Conservation (phyloP, 2,113 vertebrate species). For the Prinia subflava region DNA sequence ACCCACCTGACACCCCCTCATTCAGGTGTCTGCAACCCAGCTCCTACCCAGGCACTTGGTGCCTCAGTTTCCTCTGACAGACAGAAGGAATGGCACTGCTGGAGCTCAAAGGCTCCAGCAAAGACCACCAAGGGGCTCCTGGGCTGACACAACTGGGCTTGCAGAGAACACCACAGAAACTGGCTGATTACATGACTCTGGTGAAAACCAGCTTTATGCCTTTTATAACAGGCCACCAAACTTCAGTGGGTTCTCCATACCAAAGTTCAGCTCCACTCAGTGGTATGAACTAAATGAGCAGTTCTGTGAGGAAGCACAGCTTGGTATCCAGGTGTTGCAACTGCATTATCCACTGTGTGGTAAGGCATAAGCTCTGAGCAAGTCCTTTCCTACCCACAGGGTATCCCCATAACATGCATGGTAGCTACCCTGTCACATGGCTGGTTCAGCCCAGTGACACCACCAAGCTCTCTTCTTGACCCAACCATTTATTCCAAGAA, state of each 20-base stretch:
- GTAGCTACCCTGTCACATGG: background rate
- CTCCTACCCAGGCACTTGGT: background rate
- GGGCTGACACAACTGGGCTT: background rate
- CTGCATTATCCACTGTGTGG: background rate
- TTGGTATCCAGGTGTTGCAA: background rate
- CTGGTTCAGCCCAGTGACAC: background rate
- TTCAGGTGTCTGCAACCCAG: background rate
- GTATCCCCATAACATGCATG: fast-evolving
- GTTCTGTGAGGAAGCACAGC: background rate
- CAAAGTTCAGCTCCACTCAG: background rate
- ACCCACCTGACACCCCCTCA: background rate
- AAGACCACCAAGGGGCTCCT: background rate
- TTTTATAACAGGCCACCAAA: background rate
- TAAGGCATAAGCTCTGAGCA: background rate
- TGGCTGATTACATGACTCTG: fast-evolving
- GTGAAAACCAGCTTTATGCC: background rate
- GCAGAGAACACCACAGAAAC: background rate
- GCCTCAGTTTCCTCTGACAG: background rate
- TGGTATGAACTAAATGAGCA: background rate
- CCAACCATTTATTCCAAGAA: background rate
- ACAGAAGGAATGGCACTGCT: fast-evolving
- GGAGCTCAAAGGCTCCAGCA: background rate
- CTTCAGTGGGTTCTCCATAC: background rate
- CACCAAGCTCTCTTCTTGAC: background rate
- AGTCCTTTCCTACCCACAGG: background rate